These are phyloP conservation scores for Microcebus ravelobensis DNA, from an alignment of 2,113 vertebrate genomes.

Conservation along the genomic window DNA sequence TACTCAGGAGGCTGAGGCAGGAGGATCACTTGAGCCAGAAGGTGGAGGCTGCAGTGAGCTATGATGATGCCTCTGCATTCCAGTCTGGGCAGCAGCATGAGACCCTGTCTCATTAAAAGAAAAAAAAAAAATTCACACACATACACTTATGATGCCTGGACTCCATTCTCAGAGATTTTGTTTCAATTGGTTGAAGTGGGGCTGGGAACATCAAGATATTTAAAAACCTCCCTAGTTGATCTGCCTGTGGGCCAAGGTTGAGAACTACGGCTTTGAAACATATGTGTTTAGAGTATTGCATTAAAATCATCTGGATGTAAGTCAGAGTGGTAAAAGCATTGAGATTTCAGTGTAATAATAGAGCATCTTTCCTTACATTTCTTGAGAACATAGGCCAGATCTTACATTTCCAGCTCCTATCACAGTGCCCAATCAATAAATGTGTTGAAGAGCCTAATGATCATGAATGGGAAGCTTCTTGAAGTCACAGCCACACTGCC, in stretches of 20 bases:
- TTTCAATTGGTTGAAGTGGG: not conserved
- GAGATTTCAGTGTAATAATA: not conserved
- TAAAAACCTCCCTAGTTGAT: not conserved
- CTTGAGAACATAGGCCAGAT: not conserved
- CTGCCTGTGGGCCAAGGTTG: not conserved
- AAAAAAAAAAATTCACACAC: too few relatives aligned
- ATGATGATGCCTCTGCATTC: too few relatives aligned
- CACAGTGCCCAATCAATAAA: not conserved
- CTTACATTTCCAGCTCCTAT: not conserved
- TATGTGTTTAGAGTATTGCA: not conserved
- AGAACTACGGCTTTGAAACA: constrained; percentile 14
- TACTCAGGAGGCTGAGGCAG: too few relatives aligned
- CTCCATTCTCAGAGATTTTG: constrained; percentile 4
- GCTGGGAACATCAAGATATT: not conserved
- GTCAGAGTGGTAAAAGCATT: not conserved
- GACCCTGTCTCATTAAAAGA: too few relatives aligned
- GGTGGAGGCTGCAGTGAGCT: too few relatives aligned
- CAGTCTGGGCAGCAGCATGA: too few relatives aligned
- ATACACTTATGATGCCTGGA: not conserved
- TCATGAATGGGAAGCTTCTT: not conserved
- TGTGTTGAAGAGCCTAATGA: not conserved
- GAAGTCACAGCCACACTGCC: not conserved
- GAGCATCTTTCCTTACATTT: constrained; percentile 1
- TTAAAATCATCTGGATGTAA: not conserved
- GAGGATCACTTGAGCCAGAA: too few relatives aligned